Evolutionary conservation across 2,888 invertebrate species (phyloP), one percentile per base, ranked within the genome.

Genomic region (Fragum whitleyi): DNA sequence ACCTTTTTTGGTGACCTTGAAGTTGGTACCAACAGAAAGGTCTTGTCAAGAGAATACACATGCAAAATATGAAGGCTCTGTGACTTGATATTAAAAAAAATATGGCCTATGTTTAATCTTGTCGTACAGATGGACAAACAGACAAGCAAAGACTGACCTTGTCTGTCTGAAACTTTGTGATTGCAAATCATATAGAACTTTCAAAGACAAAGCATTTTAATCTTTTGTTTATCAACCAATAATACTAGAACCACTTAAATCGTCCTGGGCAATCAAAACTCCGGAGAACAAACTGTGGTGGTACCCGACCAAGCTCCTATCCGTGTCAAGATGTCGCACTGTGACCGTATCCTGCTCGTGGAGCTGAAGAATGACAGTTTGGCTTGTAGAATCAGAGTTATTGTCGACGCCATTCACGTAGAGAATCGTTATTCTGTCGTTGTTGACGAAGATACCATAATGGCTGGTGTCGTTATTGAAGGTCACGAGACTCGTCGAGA

Each of bases 241-340:
- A 26, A 65, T 65, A 65, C 42, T 11, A 21, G 65, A 42, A 26
- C 42, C 65, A n/a, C 9, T 19, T 23, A n/a, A 42, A 26, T n/a
- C 23, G 19, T 28, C 28, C 23, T 65, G 65, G 2, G 69, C 53
- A 53, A 69, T 28, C 26, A 69, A 29, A 53, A 69, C 21, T 19
- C 69, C 69, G 11, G 69, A 53, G n/a, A 69, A 69, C 32, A 69
- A n/a, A 16, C 53, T 53, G n/a, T 69, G 69, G 14, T 69, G 69
- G 29, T 69, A 53, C 0, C 69, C 69, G 11, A 53, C 51, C n/a
- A 69, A 23, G 9, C 53, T 36, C 29, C 29, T 69, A 21, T 69
- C 69, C 11, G 69, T 14, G 32, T 69, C 53, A 11, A 53, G 5
- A 53, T 69, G 69, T 9, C 69, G 51, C n/a, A 69, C 53, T 16